Conservation (phyloP, 1,140 invertebrate genomes). For the Zaprionus kolodkinae region DNA sequence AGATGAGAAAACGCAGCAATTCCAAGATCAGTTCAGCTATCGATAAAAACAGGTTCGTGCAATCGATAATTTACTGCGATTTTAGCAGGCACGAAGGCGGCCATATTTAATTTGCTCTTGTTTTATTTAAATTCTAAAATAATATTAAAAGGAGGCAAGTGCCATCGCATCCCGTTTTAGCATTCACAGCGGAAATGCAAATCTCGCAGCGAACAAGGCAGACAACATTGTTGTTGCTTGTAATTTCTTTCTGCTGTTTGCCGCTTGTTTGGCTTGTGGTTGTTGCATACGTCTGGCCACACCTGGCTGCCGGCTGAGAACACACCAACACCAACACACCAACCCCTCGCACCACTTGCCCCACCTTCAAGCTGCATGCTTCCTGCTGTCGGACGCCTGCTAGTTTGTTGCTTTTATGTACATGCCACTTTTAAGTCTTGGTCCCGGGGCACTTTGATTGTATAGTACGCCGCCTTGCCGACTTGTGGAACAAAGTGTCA, state of each 20-base stretch:
- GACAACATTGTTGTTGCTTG: constrained; percentile 57
- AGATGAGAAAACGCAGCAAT: background rate
- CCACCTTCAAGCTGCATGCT: background rate
- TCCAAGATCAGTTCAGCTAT: background rate
- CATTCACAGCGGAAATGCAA: constrained; percentile 37
- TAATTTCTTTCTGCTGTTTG: constrained; percentile 67
- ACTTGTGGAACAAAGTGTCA: constrained; percentile 47
- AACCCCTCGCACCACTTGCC: background rate
- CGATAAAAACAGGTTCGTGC: background rate
- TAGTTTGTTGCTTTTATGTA: constrained; percentile 55
- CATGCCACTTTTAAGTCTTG: constrained; percentile 53
- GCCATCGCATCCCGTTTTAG: background rate
- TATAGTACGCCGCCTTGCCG: constrained; percentile 39
- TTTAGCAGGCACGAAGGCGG: too few relatives aligned
- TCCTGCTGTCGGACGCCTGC: constrained; percentile 24
- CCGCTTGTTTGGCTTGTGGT: constrained; percentile 72
- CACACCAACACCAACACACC: background rate
- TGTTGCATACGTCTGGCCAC: constrained; percentile 32
- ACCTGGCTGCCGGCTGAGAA: background rate
- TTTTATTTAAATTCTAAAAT: background rate
- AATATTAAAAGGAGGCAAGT: background rate
- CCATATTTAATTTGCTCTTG: background rate
- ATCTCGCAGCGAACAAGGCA: constrained; percentile 44
- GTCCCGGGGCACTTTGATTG: constrained; percentile 64
- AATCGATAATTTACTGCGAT: background rate